Evolutionary conservation across 2,797 vertebrate genomes (phyloP), one percentile per base, ranked within the genome.

Genomic region (Sebastes hubbsi): DNA sequence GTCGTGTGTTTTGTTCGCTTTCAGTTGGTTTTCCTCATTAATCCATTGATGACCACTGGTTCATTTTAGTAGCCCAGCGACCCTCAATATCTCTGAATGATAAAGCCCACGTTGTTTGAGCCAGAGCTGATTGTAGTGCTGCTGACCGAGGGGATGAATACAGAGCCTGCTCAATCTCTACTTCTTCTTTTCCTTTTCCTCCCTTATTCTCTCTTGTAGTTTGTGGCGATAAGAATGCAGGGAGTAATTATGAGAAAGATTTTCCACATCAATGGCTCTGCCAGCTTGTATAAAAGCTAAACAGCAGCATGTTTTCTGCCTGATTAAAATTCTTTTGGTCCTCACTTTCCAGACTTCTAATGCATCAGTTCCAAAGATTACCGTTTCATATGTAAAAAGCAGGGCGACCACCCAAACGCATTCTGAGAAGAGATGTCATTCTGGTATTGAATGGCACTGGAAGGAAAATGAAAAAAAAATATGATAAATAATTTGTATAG

Each of bases 291-390:
- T 83, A 80, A 88, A 91, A 86, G 82, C 72, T 68, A 67, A 88
- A 87, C 61, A 72, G 60, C 82, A 60, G 68, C 68, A 30, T 89
- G 80, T 83, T 88, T 81, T 75, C 75, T 75, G 62, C 30, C 75
- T 83, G 84, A 92, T 91, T 90, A 89, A 82, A 89, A 89, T 76
- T 86, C 77, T 71, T 83, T 87, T 81, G 74, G 75, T 90, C 77
- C 56, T 70, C 64, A 77, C 30, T 83, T 80, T 72, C n/a, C 65
- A 52, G 52, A 65, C 66, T 64, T 87, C 38, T 77, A 77, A 75
- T 73, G 72, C 72, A 84, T 82, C 59, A 11, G 34, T 81, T 84
- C 59, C 49, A 72, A n/a, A 63, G 54, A 80, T 83, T 67, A 72
- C n/a, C 5, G 8, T 80, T 83, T 81, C 18, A 56, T n/a, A 61